These are phyloP conservation scores for Saccopteryx bilineata DNA, from an alignment of 2,113 vertebrate species.

Conservation along the genomic window DNA sequence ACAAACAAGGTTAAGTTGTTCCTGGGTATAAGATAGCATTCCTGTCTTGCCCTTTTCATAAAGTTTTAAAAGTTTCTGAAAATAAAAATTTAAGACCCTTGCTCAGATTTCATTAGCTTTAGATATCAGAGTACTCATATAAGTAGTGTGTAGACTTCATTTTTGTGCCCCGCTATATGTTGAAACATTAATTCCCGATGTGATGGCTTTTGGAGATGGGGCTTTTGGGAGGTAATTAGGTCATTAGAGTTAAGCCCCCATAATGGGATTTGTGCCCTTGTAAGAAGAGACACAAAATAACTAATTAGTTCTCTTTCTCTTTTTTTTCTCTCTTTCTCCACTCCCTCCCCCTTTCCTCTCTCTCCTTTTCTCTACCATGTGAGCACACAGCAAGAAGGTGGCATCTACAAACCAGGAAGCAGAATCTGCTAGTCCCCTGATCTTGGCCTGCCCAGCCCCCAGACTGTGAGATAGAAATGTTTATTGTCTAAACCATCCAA, in stretches of 20 bases:
- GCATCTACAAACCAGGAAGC: not conserved
- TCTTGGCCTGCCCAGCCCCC: not conserved
- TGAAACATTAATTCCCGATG: not conserved
- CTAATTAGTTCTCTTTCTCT: not conserved
- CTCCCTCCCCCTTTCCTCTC: not conserved
- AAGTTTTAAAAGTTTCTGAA: constrained; percentile 43
- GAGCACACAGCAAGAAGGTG: not conserved
- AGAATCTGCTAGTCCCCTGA: not conserved
- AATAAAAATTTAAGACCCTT: constrained; percentile 77
- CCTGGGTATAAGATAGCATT: not conserved
- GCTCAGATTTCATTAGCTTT: constrained; percentile 70
- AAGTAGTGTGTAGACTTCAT: not conserved
- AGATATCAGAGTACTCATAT: not conserved
- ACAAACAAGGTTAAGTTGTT: not conserved
- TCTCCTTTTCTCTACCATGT: not conserved
- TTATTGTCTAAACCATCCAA: not conserved
- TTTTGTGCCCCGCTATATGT: not conserved
- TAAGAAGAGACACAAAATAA: not conserved
- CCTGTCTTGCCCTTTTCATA: constrained; percentile 71
- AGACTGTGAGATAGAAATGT: not conserved
- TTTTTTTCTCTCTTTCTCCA: not conserved
- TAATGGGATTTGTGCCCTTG: not conserved
- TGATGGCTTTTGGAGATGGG: not conserved
- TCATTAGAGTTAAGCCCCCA: not conserved
- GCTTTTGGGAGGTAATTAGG: not conserved